These are phyloP conservation scores for Phalacrocorax brasilianus DNA, from an alignment of 2,113 vertebrate genomes.

Conservation along the genomic window DNA sequence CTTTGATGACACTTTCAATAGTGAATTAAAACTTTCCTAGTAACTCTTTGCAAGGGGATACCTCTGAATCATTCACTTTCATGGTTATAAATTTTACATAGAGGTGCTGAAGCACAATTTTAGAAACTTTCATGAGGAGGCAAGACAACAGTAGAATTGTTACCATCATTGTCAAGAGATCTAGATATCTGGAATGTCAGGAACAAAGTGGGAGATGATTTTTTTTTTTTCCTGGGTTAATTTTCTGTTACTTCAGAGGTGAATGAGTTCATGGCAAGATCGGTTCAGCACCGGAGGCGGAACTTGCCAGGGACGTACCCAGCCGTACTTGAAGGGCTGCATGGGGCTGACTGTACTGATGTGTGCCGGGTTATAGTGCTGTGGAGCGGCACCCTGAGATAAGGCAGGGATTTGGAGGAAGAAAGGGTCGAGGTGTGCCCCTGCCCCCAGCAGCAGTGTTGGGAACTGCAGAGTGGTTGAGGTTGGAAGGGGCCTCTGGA, in stretches of 20 bases:
- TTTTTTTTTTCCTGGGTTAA: background rate
- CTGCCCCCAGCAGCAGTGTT: background rate
- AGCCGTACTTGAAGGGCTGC: background rate
- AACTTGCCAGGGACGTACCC: fast-evolving
- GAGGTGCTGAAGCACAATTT: background rate
- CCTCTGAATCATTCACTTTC: background rate
- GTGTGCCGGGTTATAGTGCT: fast-evolving
- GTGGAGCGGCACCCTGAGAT: background rate
- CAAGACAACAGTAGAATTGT: background rate
- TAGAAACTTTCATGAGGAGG: background rate
- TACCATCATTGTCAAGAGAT: background rate
- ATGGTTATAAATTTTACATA: background rate
- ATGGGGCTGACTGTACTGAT: background rate
- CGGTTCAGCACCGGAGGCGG: background rate
- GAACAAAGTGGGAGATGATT: background rate
- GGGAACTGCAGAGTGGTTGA: background rate
- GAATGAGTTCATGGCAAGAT: background rate
- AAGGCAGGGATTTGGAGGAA: background rate
- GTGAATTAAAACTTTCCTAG: background rate
- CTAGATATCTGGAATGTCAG: background rate
- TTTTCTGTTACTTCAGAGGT: background rate
- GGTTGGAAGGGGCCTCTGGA: background rate
- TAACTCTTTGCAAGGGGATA: background rate
- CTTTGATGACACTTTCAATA: background rate
- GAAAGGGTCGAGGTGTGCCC: background rate